Evolutionary conservation across 1,140 invertebrate genomes (phyloP).

Genomic region (Cyclargus thomasi): DNA sequence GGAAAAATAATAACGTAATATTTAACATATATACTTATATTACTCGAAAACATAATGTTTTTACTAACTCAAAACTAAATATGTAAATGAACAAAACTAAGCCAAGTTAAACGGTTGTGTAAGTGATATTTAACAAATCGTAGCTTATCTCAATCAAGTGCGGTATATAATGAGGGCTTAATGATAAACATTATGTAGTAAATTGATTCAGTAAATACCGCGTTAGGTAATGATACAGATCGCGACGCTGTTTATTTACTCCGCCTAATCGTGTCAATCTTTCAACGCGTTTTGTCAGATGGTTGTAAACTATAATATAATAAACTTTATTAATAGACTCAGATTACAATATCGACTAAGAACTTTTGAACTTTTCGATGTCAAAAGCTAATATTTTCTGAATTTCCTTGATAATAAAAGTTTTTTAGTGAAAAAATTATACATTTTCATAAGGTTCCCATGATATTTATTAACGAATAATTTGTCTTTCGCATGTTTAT

Average conservation of each 20-base stretch:
- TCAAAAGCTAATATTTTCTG: no score
- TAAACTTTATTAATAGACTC: neutral
- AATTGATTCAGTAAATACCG: constrained; percentile 24
- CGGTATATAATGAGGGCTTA: constrained; percentile 6
- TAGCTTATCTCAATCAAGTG: neutral
- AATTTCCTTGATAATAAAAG: no score
- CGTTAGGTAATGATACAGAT: constrained; percentile 16
- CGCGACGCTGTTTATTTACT: constrained; percentile 16
- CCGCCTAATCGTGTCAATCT: constrained; percentile 16
- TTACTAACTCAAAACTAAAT: neutral
- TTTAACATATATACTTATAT: neutral
- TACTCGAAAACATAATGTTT: neutral
- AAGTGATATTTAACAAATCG: neutral
- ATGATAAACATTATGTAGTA: constrained; percentile 21
- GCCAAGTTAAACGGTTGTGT: neutral
- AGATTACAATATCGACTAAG: no score
- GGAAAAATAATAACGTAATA: neutral
- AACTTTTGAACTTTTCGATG: no score
- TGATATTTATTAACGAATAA: no score
- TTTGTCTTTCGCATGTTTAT: no score
- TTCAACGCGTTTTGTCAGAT: neutral
- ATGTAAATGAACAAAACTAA: neutral
- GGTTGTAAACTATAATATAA: neutral
- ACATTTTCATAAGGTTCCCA: no score
- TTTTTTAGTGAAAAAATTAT: no score